Base-by-base conservation (phyloP, 2,888 invertebrate species). In the Chydorus sphaericus region DNA sequence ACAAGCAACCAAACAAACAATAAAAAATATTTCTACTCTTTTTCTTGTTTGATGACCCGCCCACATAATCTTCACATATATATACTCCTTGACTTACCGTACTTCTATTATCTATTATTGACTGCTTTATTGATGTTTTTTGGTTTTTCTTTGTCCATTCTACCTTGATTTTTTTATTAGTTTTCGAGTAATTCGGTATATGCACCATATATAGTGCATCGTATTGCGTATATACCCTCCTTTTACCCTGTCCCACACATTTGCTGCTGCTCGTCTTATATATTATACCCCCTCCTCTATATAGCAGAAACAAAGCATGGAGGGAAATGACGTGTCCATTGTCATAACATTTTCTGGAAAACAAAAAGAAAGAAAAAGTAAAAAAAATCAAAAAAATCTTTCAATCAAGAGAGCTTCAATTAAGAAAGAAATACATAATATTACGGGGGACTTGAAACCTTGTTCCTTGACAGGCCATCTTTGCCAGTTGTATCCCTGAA, bases 401-500 rank as follows among this genome's bases (percentile, higher is more conserved):
- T 36, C 16, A 48, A 29, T 38, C 4, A 18, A 18, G 20, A 28
- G 48, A 44, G 30, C 14, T 31, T 48, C 8, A 20, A 8, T 11
- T 36, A 29, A 48, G 53, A 49, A 11, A 39, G 4, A 39, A 30
- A 51, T 11, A 51, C 29, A 51, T 4, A 1, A 51, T 23, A 5
- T n/a, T 28, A 28, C 4, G 28, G 4, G 14, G 14, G n/a, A 10
- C 28, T 29, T 26, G 28, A 16, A 5, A n/a, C 49, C 26, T 49
- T 49, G 23, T 49, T 26, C 28, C 28, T 20, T 49, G 60, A 60
- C 75, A 96, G 94, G 97, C 97, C 82, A 94, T 97, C 85, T 98
- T 98, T 88, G 97, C 97, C 81, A 94, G 93, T 85, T 96, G 94
- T 85, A 94, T 98, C 80, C 97, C 97, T 77, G 97, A 98, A 86